Percentiles rank a stretch among this genome's conserved stretches.
Evolutionary conservation across 1,140 invertebrate species (phyloP).

Genomic region (Cyphomyrmex costatus): DNA sequence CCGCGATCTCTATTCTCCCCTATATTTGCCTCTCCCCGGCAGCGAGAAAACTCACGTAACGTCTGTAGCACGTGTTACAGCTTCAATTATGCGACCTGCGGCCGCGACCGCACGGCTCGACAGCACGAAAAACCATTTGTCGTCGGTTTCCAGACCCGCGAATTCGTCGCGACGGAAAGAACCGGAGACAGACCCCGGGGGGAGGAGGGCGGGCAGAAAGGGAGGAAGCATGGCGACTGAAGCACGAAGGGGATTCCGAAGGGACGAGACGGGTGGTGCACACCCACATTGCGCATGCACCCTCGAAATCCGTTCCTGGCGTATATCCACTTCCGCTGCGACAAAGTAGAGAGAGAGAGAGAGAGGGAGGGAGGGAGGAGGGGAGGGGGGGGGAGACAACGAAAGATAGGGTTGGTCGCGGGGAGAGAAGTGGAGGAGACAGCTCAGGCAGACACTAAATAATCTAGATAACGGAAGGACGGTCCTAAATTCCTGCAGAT

Average conservation of each 20-base stretch:
- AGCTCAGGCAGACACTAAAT: constrained; percentile 76
- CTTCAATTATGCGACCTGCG: constrained; percentile 58
- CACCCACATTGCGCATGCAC: constrained; percentile 65
- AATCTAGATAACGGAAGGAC: constrained; percentile 80
- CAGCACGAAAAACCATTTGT: constrained; percentile 65
- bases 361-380: neutral
- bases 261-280: constrained; percentile 48
- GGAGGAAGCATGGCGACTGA: constrained; percentile 21
- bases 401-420: constrained; percentile 24
- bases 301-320: constrained; percentile 67
- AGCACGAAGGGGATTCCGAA: constrained; percentile 50
- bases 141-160: constrained; percentile 56
- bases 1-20: neutral
- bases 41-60: constrained; percentile 42
- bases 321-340: constrained; percentile 70
- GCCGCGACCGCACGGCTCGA: constrained; percentile 32
- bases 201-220: neutral
- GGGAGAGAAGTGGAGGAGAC: constrained; percentile 61
- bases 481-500: constrained; percentile 77
- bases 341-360: constrained; percentile 56
- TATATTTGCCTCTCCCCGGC: neutral
- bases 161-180: constrained; percentile 58
- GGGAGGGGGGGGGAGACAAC: neutral
- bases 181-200: constrained; percentile 40
- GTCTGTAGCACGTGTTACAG: constrained; percentile 62